A percentile compares a stretch with the other conserved stretches of the same genome.
Evolutionary conservation across 2,888 invertebrate genomes (phyloP).

Genomic region (Rhagium mordax): DNA sequence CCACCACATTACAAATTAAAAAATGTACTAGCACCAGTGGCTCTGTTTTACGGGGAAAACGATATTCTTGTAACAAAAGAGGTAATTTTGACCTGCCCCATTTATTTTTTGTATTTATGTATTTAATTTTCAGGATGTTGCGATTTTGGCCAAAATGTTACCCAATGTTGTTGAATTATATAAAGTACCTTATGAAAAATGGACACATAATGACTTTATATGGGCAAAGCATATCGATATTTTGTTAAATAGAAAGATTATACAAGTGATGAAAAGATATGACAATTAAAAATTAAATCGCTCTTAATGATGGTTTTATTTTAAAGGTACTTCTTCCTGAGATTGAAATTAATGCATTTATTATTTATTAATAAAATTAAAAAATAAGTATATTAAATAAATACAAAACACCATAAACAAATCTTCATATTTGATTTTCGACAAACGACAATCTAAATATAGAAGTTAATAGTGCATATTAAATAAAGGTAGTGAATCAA

Average conservation of each 20-base stretch:
- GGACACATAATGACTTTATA: conserved; percentile 71
- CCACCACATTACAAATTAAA: conserved; percentile 47
- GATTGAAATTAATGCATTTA: too few relatives aligned
- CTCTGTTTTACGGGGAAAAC: conserved; percentile 69
- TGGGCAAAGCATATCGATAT: conserved; percentile 69
- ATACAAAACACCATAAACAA: too few relatives aligned
- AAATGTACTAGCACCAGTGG: conserved; percentile 66
- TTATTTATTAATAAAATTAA: too few relatives aligned
- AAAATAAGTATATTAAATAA: too few relatives aligned
- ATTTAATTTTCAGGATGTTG: conserved; percentile 71
- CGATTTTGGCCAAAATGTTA: conserved; percentile 71
- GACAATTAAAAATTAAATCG: not conserved
- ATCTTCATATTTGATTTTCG: too few relatives aligned
- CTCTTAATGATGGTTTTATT: too few relatives aligned
- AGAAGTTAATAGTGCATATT: too few relatives aligned
- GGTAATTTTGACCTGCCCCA: conserved; percentile 60
- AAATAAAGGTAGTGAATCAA: too few relatives aligned
- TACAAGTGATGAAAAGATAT: not conserved
- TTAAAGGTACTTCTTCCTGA: too few relatives aligned
- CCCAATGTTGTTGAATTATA: conserved; percentile 62
- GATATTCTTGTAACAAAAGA: conserved; percentile 73
- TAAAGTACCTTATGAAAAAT: conserved; percentile 57
- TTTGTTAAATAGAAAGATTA: not conserved
- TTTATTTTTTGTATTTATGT: too few relatives aligned
- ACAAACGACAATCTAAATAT: too few relatives aligned